Conservation (phyloP, 2,113 vertebrate species). For the Clarias magur region DNA sequence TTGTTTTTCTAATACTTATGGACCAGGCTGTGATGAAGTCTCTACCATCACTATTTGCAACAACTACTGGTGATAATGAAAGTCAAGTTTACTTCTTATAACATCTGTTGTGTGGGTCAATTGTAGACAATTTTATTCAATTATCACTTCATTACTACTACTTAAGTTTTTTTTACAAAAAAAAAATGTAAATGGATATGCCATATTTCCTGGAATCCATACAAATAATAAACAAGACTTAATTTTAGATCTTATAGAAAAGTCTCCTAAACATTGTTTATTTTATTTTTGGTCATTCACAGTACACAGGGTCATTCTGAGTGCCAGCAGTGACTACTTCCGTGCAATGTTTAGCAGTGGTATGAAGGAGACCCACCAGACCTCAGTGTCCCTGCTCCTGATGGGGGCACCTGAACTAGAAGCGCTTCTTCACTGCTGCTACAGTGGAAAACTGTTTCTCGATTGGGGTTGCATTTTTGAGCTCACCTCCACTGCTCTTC, state of each 20-base stretch:
- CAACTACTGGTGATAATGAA: not conserved
- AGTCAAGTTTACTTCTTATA: not conserved
- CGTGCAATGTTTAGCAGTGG: conserved; percentile 84
- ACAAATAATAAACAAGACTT: not conserved
- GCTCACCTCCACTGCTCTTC: conserved; percentile 77
- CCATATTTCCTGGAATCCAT: not conserved
- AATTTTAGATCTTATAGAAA: not conserved
- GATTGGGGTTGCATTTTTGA: conserved; percentile 79
- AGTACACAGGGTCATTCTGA: conserved; percentile 86
- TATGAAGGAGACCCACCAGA: conserved; percentile 81
- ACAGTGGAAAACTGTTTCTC: conserved; percentile 75
- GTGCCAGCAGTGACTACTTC: conserved; percentile 87
- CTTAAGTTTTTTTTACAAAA: not conserved
- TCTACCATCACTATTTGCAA: too few species aligned
- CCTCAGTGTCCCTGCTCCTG: conserved; percentile 60
- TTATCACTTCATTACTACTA: not conserved
- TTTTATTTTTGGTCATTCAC: not conserved
- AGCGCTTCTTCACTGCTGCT: conserved; percentile 78
- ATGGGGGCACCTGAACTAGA: conserved; percentile 76
- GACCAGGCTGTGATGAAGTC: too few species aligned
- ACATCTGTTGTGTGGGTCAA: not conserved
- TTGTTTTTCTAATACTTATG: too few species aligned
- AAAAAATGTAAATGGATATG: not conserved
- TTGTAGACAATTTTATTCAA: not conserved
- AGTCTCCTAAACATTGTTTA: not conserved